A percentile compares a stretch with the other conserved stretches of the same genome.
These are phyloP conservation scores for Marisa cornuarietis DNA, from an alignment of 1,140 invertebrate species.

Conservation along the genomic window DNA sequence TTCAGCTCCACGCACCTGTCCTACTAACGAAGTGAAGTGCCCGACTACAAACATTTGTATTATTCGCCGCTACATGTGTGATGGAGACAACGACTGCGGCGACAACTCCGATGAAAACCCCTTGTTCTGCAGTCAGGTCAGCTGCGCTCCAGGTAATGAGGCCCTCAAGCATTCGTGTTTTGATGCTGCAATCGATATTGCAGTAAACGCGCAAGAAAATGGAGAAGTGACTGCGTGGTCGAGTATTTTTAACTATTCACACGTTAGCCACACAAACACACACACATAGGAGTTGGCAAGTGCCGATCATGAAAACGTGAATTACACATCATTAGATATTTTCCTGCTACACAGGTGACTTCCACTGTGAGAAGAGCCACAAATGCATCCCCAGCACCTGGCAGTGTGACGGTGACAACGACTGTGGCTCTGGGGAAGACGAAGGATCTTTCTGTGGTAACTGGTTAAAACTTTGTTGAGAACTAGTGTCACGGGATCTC, in stretches of 20 bases:
- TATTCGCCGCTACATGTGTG: constrained; percentile 54
- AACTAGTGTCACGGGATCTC: no score
- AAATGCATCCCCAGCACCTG: constrained; percentile 92
- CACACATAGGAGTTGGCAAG: background rate
- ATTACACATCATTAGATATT: no score
- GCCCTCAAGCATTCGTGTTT: no score
- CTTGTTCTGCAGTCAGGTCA: constrained; percentile 83
- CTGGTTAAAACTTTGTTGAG: no score
- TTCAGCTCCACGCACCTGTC: constrained; percentile 43
- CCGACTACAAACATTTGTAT: constrained; percentile 58
- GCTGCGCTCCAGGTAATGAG: constrained; percentile 49
- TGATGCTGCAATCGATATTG: no score
- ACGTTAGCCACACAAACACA: background rate
- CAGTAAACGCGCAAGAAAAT: no score
- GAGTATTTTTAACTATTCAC: no score
- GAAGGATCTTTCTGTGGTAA: constrained; percentile 67
- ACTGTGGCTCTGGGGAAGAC: constrained; percentile 82
- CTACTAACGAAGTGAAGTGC: constrained; percentile 51
- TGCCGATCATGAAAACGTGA: no score
- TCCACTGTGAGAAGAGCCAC: constrained; percentile 89
- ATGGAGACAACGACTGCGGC: constrained; percentile 87
- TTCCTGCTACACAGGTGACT: constrained; percentile 77
- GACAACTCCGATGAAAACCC: constrained; percentile 94
- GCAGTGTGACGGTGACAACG: constrained; percentile 94
- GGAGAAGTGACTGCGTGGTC: no score